phyloP scores from a whole-genome alignment of 2,888 invertebrate genomes.

The Diadegma fenestrale region DNA sequence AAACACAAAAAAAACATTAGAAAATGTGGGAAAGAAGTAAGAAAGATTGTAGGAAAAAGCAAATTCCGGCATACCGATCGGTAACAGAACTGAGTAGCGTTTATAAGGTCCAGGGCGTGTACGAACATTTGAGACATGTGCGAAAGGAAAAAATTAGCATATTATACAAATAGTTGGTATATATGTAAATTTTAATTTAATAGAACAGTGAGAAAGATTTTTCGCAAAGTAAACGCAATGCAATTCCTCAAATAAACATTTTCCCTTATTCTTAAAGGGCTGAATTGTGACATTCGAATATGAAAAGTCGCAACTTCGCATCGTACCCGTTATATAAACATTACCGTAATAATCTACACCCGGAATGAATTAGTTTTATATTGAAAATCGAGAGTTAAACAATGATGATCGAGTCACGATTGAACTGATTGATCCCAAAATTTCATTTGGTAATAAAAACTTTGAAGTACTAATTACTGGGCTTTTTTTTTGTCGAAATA shows the following conservation, averaged over 20 bases:
- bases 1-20: slow-evolving; percentile 1
- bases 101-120: slow-evolving; percentile 65
- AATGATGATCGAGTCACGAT: not conserved
- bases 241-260: slow-evolving; percentile 51
- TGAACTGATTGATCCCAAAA: not conserved
- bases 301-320: not conserved
- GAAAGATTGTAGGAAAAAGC: slow-evolving; percentile 50
- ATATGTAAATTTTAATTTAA: slow-evolving; percentile 49
- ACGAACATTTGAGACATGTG: slow-evolving; percentile 53
- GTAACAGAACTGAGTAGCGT: slow-evolving; percentile 76
- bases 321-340: not conserved
- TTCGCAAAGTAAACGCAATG: slow-evolving; percentile 28
- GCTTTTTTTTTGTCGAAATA: not conserved
- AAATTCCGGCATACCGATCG: slow-evolving; percentile 70
- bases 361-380: not conserved
- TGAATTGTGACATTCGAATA: slow-evolving; percentile 4
- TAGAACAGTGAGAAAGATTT: slow-evolving; percentile 44
- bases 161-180: slow-evolving; percentile 42
- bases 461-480: not conserved
- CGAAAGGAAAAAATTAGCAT: slow-evolving; percentile 54
- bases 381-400: not conserved
- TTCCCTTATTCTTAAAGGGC: slow-evolving; percentile 38
- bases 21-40: not conserved
- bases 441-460: not conserved
- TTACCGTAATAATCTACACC: not conserved